Evolutionary conservation across 2,888 invertebrate genomes (phyloP), one percentile per base, ranked within the genome.

Genomic region (Phaonia tiefii): DNA sequence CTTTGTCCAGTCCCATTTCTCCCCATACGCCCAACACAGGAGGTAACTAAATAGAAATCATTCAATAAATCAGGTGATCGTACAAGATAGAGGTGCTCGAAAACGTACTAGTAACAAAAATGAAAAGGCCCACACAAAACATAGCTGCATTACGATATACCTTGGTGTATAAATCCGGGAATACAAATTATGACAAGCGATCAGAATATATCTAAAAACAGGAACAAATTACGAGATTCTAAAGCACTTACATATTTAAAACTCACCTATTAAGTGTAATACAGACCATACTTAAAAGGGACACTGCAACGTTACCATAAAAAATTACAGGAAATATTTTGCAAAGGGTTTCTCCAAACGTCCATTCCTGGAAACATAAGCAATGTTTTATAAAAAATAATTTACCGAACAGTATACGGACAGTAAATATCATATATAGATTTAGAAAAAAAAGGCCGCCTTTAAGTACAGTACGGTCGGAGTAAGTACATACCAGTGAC

Each of bases 261-360:
- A 10, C 91, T 91, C 87, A 96, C 96, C 97, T 95, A 91, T 97
- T 97, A 78, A 97, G 91, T 37, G 97, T 97, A 84, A 97, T 97
- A 84, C 96, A 96, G 69, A 97, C 96, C 96, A 97, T 97, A 86
- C 96, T 96, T 82, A 97, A 92, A 44, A 97, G 91, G 0, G 96
- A 96, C 2, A 96, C 96, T 0, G 96, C 97, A 69, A 97, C 96
- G 89, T 97, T 97, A 78, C 96, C 96, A 88, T 97, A 97, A 91
- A 97, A 96, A 85, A 97, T 93, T 84, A 97, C 94, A 0, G 97
- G 96, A 91, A 97, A 97, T 90, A 97, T 92, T 91, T 94, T 94
- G 89, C 97, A 97, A 42, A 96, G 92, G 1, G 93, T 92, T 20
- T 94, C 93, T 0, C 96, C 96, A 22, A 97, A 92, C 51, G 94